Percentiles rank a stretch among this genome's conserved stretches.
Evolutionary conservation across 2,797 vertebrate species (phyloP).

Genomic region (Morelia viridis): DNA sequence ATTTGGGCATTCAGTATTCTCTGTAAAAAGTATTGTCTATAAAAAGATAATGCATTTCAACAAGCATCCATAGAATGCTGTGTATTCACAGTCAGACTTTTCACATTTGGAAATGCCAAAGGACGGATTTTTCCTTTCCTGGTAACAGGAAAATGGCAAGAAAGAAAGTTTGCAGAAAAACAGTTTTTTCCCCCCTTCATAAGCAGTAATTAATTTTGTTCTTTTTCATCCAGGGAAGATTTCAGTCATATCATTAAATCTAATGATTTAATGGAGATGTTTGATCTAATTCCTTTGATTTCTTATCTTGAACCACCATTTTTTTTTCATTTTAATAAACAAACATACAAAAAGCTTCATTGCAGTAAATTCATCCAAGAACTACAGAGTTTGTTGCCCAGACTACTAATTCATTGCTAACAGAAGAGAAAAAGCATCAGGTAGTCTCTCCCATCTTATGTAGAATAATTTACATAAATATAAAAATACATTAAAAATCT

Average conservation of each 20-base stretch:
- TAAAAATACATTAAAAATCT: too few relatives aligned
- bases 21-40: slow-evolving; percentile 29
- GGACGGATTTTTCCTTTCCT: not conserved
- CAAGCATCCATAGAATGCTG: not conserved
- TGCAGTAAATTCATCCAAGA: not conserved
- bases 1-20: not conserved
- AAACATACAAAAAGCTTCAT: not conserved
- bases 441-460: too few relatives aligned
- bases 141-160: not conserved
- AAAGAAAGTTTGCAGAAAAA: not conserved
- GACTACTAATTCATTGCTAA: not conserved
- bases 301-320: not conserved
- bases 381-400: not conserved
- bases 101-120: slow-evolving; percentile 9
- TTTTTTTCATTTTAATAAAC: not conserved
- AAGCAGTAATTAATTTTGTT: not conserved
- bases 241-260: slow-evolving; percentile 2
- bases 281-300: not conserved
- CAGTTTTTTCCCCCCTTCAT: not conserved
- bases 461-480: too few relatives aligned
- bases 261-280: not conserved
- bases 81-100: not conserved
- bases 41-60: slow-evolving; percentile 6
- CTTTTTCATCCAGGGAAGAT: slow-evolving; percentile 3
- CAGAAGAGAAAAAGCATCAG: too few relatives aligned